Conservation (phyloP, 92 coral and sea anemone species). For the Palythoa caribaeorum region DNA sequence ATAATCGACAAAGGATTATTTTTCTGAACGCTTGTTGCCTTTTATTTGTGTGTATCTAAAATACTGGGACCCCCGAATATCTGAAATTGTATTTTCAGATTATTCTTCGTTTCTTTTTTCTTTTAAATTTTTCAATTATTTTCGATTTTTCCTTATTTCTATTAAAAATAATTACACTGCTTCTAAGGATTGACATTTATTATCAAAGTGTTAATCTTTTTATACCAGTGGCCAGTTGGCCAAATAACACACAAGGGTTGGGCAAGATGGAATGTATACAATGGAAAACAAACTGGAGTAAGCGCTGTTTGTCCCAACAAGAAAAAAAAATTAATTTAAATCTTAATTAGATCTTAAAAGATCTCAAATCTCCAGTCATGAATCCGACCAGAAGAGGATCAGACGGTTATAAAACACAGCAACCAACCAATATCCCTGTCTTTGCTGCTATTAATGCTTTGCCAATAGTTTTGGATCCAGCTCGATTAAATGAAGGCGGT, state of each 20-base stretch:
- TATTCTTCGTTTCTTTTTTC: background rate
- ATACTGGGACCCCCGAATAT: background rate
- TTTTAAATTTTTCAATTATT: background rate
- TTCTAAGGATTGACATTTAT: background rate
- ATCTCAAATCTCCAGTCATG: constrained; percentile 50
- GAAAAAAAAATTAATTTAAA: too few species aligned
- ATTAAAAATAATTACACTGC: background rate
- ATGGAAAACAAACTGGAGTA: constrained; percentile 49
- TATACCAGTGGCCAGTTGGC: background rate
- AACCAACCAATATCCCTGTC: constrained; percentile 48
- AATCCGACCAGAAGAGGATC: constrained; percentile 46
- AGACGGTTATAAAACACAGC: constrained; percentile 55
- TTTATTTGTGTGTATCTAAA: background rate
- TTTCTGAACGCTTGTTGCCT: background rate
- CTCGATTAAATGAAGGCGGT: constrained; percentile 61
- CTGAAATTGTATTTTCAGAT: background rate
- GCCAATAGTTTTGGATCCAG: constrained; percentile 50
- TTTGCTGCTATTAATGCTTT: constrained; percentile 52
- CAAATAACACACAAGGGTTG: background rate
- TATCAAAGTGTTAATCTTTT: background rate
- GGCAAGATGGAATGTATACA: background rate
- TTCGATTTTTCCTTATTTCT: background rate
- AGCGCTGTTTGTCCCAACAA: constrained; percentile 53
- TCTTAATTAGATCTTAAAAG: too few species aligned
- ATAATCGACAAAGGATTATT: background rate